Evolutionary conservation across 2,888 invertebrate species (phyloP).

Genomic region (Phania funesta): DNA sequence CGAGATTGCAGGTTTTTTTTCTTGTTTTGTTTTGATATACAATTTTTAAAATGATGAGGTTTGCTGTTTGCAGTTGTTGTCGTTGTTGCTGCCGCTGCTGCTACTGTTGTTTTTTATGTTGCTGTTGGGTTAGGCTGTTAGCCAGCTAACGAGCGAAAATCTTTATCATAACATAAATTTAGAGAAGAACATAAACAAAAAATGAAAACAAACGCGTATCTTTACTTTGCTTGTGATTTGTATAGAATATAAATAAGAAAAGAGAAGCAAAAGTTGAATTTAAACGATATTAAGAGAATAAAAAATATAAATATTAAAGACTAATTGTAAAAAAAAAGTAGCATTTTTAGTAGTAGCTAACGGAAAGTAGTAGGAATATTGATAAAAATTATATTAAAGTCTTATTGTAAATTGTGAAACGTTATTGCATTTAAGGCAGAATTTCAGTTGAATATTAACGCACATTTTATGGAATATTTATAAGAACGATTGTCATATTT

Average conservation of each 20-base stretch:
- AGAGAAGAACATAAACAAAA: slow-evolving; percentile 66
- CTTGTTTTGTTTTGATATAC: slow-evolving; percentile 63
- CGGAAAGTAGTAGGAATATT: slow-evolving; percentile 1
- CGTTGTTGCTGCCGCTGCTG: slow-evolving; percentile 19
- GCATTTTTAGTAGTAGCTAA: slow-evolving; percentile 17
- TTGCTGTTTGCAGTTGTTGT: slow-evolving; percentile 9
- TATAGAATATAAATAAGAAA: slow-evolving; percentile 56
- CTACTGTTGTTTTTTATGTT: slow-evolving; percentile 12
- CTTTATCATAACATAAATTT: slow-evolving; percentile 62
- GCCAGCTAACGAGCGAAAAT: slow-evolving; percentile 45
- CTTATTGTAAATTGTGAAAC: not conserved
- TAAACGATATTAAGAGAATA: slow-evolving; percentile 46
- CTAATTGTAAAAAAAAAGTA: slow-evolving; percentile 2
- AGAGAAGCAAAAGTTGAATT: slow-evolving; percentile 40
- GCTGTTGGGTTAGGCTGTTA: slow-evolving; percentile 44
- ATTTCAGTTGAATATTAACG: not conserved
- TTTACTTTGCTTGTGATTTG: slow-evolving; percentile 47
- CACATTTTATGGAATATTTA: too few species aligned
- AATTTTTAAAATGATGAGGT: slow-evolving; percentile 51
- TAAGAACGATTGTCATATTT: too few species aligned
- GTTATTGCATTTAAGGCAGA: too few species aligned
- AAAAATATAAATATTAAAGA: not conserved
- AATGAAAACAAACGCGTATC: slow-evolving; percentile 38
- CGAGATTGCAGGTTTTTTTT: slow-evolving; percentile 70
- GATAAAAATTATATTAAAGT: not conserved